Evolutionary conservation across 2,888 invertebrate genomes (phyloP).

Genomic region (Tenthredo notha): DNA sequence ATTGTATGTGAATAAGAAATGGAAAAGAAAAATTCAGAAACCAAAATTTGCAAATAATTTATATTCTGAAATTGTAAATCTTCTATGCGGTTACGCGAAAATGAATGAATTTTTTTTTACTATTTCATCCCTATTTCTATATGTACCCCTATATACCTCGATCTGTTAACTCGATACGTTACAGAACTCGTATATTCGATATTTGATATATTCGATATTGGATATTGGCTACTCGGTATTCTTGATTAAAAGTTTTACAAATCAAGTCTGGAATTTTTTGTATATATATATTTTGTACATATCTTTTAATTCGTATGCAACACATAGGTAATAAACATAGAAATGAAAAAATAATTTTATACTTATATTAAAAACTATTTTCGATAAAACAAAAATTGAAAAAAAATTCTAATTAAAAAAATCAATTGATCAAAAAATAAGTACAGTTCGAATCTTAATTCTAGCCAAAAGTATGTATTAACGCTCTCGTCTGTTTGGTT

Average conservation of each 20-base stretch:
- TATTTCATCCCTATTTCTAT: slow-evolving; percentile 2
- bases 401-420: not conserved
- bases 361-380: not conserved
- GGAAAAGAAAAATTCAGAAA: not conserved
- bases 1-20: not conserved
- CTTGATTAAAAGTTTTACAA: slow-evolving; percentile 32
- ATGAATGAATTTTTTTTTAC: slow-evolving; percentile 11
- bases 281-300: not conserved
- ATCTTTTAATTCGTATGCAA: not conserved
- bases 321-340: not conserved
- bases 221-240: slow-evolving; percentile 2
- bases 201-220: slow-evolving; percentile 25
- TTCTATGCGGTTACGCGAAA: not conserved
- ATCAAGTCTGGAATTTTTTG: not conserved
- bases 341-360: not conserved
- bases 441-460: too few relatives aligned
- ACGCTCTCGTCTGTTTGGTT: too few relatives aligned
- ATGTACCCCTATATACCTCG: not conserved
- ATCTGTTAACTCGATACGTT: slow-evolving; percentile 21
- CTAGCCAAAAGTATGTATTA: too few relatives aligned
- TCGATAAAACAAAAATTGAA: not conserved
- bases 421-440: too few relatives aligned
- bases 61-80: not conserved
- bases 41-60: too few relatives aligned
- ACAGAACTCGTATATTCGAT: slow-evolving; percentile 17